Base-by-base conservation (phyloP, 2,888 invertebrate genomes). In the Bembecia ichneumoniformis region DNA sequence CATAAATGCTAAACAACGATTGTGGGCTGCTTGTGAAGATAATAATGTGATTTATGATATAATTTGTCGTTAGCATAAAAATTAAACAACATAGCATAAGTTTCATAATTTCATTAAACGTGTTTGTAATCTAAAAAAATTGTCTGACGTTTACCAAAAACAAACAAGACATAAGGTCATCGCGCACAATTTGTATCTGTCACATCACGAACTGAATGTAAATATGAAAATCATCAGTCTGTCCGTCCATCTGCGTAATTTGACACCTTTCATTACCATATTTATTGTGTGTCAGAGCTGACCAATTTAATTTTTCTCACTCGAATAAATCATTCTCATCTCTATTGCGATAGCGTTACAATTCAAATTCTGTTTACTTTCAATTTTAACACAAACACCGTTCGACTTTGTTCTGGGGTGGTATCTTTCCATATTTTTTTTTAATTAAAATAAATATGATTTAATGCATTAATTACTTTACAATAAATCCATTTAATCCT, bases 191-290 rank as follows among this genome's bases (percentile, higher is more conserved):
- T 82, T 79, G 71, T 75, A 64, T 57, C 62, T 58, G 61, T 68
- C 68, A 62, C 63, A 64, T 52, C 54, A 55, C 48, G 53, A 54
- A 53, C 48, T 53, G 62, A 70, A 65, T 65, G 70, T 68, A 78
- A 77, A 80, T 77, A 77, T 77, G 75, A 79, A 79, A 80, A 79
- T 78, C 81, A 80, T 76, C 72, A 56, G 73, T 68, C 71, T 61
- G 70, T 68, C 73, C 64, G 75, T 74, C 75, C 68, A 55, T 73
- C 73, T 66, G 68, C 71, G 78, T 82, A 82, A 82, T 83, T 82
- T 84, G 82, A 83, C 82, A 83, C 82, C 81, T 82, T 81, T 79
- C 82, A 84, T 83, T 84, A 83, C 82, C 83, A 84, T 84, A 82
- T 82, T 82, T 82, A 83, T 84, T 81, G 76, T 79, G 60, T 64